A percentile compares a stretch with the other conserved stretches of the same genome.
These are phyloP conservation scores for Nannoperca obscura DNA, from an alignment of 2,797 vertebrate species.

Conservation along the genomic window DNA sequence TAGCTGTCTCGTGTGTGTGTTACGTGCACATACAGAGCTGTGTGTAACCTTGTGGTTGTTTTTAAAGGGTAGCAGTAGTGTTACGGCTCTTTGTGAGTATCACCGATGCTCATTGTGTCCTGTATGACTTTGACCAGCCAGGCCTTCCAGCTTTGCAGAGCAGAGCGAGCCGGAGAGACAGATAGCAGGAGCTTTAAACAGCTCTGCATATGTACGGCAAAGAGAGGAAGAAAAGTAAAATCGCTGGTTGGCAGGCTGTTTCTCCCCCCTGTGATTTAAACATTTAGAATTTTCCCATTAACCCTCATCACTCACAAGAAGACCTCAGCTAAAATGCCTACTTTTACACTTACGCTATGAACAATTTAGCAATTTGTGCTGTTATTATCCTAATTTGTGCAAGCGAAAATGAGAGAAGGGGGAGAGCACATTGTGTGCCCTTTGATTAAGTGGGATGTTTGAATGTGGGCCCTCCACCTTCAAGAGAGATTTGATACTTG, in stretches of 20 bases:
- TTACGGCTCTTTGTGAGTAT: slow-evolving; percentile 61
- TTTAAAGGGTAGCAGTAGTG: slow-evolving; percentile 59
- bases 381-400: slow-evolving; percentile 78
- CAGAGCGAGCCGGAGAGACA: slow-evolving; percentile 43
- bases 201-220: slow-evolving; percentile 7
- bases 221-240: slow-evolving; percentile 37
- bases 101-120: slow-evolving; percentile 71
- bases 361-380: slow-evolving; percentile 75
- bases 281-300: slow-evolving; percentile 74
- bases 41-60: slow-evolving; percentile 65
- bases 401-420: slow-evolving; percentile 54
- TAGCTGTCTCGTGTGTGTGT: slow-evolving; percentile 22
- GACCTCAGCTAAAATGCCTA: slow-evolving; percentile 67
- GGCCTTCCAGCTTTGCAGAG: slow-evolving; percentile 62
- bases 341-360: slow-evolving; percentile 70
- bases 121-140: slow-evolving; percentile 77
- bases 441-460: slow-evolving; percentile 88
- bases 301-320: slow-evolving; percentile 69
- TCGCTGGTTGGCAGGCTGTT: slow-evolving; percentile 1
- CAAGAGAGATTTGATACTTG: slow-evolving; percentile 90
- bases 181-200: slow-evolving; percentile 54
- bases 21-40: slow-evolving; percentile 1
- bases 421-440: slow-evolving; percentile 73
- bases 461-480: slow-evolving; percentile 88
- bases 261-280: slow-evolving; percentile 53